phyloP scores from a whole-genome alignment of 2,797 vertebrate species.

The Sebastes goodei region DNA sequence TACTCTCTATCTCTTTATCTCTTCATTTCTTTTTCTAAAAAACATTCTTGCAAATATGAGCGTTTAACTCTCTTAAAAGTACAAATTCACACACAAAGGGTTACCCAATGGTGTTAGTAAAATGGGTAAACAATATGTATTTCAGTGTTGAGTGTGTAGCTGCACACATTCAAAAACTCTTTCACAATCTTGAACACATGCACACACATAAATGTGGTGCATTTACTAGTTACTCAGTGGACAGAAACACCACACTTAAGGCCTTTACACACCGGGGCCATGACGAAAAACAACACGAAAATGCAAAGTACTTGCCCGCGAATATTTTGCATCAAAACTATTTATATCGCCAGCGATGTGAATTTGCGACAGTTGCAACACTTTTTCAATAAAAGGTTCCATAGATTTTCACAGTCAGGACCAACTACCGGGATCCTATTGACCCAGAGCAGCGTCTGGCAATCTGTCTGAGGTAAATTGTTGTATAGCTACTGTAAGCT shows the following conservation, averaged over 20 bases:
- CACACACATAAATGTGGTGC: background rate
- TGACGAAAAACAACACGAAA: background rate
- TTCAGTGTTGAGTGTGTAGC: background rate
- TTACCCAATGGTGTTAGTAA: background rate
- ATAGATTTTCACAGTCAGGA: too few species aligned
- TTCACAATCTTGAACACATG: background rate
- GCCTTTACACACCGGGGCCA: too few species aligned
- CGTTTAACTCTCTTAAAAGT: background rate
- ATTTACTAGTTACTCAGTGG: background rate
- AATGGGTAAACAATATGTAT: background rate
- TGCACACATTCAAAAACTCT: background rate
- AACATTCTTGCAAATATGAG: background rate
- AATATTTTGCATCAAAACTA: too few species aligned
- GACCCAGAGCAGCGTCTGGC: too few species aligned
- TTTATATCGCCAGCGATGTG: too few species aligned
- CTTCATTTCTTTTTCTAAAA: background rate
- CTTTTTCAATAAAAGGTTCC: too few species aligned
- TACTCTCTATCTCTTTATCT: background rate
- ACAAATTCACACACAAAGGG: background rate
- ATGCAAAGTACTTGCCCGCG: too few species aligned
- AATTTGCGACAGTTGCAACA: too few species aligned
- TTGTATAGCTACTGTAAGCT: too few species aligned
- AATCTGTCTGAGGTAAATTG: too few species aligned
- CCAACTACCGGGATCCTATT: too few species aligned
- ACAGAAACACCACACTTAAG: background rate